Evolutionary conservation across 2,888 invertebrate genomes (phyloP), one percentile per base, ranked within the genome.

Genomic region (Allygus modestus): DNA sequence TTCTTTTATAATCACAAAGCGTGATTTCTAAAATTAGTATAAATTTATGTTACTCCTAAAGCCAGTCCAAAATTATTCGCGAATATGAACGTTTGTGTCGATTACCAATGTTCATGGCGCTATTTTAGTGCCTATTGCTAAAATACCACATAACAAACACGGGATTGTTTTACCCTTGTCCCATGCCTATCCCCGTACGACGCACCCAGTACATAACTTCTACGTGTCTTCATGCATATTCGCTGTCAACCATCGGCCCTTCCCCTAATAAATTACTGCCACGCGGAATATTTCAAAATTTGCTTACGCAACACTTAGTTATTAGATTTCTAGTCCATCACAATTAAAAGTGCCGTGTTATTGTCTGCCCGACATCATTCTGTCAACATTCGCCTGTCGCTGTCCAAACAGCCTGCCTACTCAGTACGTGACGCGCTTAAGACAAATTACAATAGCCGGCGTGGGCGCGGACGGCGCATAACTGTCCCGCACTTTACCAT

Each of bases 281-380:
- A 46, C 46, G 46, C 46, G 46, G n/a, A 58, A 23, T 58, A 23
- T 58, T 58, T 23, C 58, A 58, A 51, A 51, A 51, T 51, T n/a
- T 7, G n/a, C 58, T 58, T 23, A 12, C 23, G 23, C 12, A 58
- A 58, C 58, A 58, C 23, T 17, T 46, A 23, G 23, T 58, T 58
- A 58, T 58, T 58, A 23, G 58, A 7, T 23, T 58, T 58, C 58
- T 58, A 58, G 20, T 23, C 23, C 12, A 23, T 58, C 23, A 58
- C 23, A 58, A 58, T 58, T 58, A 58, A 58, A 20, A 23, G 51
- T 12, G 58, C 2, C 23, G 2, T 23, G 58, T 58, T 7, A 23
- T n/a, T 58, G 58, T 58, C 58, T 23, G 20, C 46, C n/a, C 46
- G n/a, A n/a, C 46, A 17, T 46, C 46, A 37, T 9, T 37, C 37